These are phyloP conservation scores for Eudyptes chrysolophus DNA, from an alignment of 2,113 vertebrate species.

Conservation along the genomic window DNA sequence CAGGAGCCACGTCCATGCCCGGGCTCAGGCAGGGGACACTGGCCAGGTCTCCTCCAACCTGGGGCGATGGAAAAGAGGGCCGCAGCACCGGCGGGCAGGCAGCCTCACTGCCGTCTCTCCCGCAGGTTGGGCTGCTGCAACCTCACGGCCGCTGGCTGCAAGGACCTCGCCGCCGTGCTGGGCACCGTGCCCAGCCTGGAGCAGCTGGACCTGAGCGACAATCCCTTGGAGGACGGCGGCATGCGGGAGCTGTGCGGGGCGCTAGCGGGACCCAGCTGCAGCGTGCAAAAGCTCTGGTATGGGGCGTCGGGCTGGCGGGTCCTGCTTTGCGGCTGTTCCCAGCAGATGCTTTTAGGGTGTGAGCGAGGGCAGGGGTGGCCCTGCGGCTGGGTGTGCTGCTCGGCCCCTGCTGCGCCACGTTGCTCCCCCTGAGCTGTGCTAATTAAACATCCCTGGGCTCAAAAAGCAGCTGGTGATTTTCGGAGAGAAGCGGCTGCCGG, in stretches of 20 bases:
- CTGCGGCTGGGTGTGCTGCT: not conserved
- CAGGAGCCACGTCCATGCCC: not conserved
- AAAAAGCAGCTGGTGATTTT: not conserved
- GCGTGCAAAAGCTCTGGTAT: not conserved
- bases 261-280: fast-evolving
- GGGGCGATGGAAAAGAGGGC: not conserved
- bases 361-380: not conserved
- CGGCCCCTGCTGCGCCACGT: not conserved
- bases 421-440: too few relatives aligned
- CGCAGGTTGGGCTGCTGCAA: not conserved
- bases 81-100: fast-evolving
- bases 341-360: not conserved
- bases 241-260: not conserved
- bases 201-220: not conserved
- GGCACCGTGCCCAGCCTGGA: not conserved
- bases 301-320: not conserved
- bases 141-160: not conserved
- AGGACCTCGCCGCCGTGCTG: not conserved
- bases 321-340: not conserved
- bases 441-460: not conserved
- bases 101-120: not conserved
- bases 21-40: not conserved
- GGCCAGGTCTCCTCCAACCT: not conserved
- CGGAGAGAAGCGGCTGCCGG: not conserved
- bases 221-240: not conserved